These are phyloP conservation scores for Eupsilia transversa DNA, from an alignment of 2,888 invertebrate species.

Conservation along the genomic window DNA sequence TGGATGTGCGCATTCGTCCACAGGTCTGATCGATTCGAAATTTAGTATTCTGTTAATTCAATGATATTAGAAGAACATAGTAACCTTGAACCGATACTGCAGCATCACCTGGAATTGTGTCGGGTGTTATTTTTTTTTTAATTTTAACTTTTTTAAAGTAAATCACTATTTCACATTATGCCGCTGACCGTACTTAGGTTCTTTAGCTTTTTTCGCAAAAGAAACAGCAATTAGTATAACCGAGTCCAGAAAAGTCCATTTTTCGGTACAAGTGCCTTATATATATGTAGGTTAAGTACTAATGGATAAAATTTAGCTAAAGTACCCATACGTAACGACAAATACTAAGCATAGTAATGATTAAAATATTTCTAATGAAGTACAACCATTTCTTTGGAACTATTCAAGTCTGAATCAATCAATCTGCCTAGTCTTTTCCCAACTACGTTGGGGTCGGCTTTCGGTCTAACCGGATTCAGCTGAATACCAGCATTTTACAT, in stretches of 20 bases:
- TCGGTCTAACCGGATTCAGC: no score
- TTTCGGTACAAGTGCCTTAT: slow-evolving; percentile 33
- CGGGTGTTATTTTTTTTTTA: neutral
- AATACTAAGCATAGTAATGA: neutral
- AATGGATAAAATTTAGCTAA: slow-evolving; percentile 33
- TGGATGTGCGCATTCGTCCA: no score
- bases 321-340: neutral
- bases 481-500: no score
- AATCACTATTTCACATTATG: slow-evolving; percentile 3
- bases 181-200: slow-evolving; percentile 28
- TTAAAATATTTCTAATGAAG: neutral
- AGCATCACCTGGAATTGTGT: no score
- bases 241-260: slow-evolving; percentile 8
- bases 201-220: slow-evolving; percentile 21
- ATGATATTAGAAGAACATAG: no score
- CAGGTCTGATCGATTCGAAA: no score
- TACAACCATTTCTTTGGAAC: neutral
- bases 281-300: slow-evolving; percentile 33
- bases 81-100: no score
- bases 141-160: slow-evolving; percentile 23
- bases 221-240: slow-evolving; percentile 45
- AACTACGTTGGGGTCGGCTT: no score
- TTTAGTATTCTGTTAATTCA: no score
- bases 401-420: no score
- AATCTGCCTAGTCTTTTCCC: no score